These are phyloP conservation scores for Eupithecia centaureata DNA, from an alignment of 2,888 invertebrate genomes.

Conservation along the genomic window DNA sequence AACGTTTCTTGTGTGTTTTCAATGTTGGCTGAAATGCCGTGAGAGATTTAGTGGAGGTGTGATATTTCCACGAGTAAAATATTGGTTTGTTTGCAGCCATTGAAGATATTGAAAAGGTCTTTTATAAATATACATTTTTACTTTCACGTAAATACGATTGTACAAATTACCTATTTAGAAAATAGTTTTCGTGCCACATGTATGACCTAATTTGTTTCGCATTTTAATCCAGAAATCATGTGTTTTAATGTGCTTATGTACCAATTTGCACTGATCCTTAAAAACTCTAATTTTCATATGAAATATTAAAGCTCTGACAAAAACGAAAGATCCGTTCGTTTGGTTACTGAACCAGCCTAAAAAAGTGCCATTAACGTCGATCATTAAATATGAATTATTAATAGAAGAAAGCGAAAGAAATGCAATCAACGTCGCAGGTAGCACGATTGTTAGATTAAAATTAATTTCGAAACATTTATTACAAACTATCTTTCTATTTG, in stretches of 20 bases:
- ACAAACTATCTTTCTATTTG: background rate
- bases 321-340: slow-evolving; percentile 55
- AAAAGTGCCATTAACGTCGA: slow-evolving; percentile 80
- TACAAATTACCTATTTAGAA: too few species aligned
- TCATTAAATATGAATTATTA: slow-evolving; percentile 84
- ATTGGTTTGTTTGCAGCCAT: background rate
- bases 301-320: slow-evolving; percentile 40
- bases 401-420: slow-evolving; percentile 81
- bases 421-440: slow-evolving; percentile 69
- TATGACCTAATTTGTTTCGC: too few species aligned
- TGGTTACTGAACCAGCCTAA: slow-evolving; percentile 65
- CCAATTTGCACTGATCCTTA: slow-evolving; percentile 14
- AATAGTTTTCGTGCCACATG: too few species aligned
- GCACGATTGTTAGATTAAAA: slow-evolving; percentile 75
- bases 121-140: background rate
- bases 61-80: background rate
- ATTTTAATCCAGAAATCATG: too few species aligned
- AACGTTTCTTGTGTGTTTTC: slow-evolving; percentile 44
- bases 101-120: background rate
- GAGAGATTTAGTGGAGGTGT: slow-evolving; percentile 27
- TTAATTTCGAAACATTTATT: slow-evolving; percentile 53
- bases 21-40: slow-evolving; percentile 44
- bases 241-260: background rate
- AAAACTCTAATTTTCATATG: slow-evolving; percentile 39
- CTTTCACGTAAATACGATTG: too few species aligned